Base-by-base conservation (phyloP, 2,113 vertebrate genomes). In the Burhinus bistriatus region DNA sequence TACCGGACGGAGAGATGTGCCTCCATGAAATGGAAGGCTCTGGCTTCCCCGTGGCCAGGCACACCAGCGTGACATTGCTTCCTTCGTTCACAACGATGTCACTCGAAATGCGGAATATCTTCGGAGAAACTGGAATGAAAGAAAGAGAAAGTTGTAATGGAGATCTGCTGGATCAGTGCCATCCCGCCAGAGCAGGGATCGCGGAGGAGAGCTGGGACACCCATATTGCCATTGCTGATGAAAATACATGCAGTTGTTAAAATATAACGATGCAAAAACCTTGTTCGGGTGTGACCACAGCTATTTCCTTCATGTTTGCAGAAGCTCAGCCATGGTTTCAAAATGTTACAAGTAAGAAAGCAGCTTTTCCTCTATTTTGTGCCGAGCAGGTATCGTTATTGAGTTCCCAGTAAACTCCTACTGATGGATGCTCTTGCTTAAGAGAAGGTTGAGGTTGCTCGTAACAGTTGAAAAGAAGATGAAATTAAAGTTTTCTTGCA, bases 1-100 rank as follows among this genome's bases (percentile, higher is more conserved):
- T 98, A 99, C 99, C 99, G 70, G 99, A 99, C 40, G 99, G 99
- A 90, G 99, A 99, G 98, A 99, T 99, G 95, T 99, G 99, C 97
- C 99, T 98, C 99, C 99, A 99, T 87, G 99, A 99, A 94, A 99
- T 99, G 94, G 98, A 98, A 45, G 99, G 99, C 95, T 99, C 99
- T 19, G 99, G 99, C 93, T 99, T 99, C 73, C 99, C 99, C 27
- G 98, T 99, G 97, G 99, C 99, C 98, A 99, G 98, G 88, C 99
- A 99, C 97, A 99, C 98, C 92, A 99, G 98, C 10, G 99, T 99
- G 66, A 99, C 98, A 8, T 99, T 99, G 97, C 98, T 99, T 73
- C 99, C 99, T 98, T 99, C 99, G 15, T 99, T 99, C 95, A 99
- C 99, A 5, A 98, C 97, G 96, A 99, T 98, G 97, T 99, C 99